Conservation (phyloP, 2,888 invertebrate genomes). For the Pseudococcus jackbeardsleyi region DNA sequence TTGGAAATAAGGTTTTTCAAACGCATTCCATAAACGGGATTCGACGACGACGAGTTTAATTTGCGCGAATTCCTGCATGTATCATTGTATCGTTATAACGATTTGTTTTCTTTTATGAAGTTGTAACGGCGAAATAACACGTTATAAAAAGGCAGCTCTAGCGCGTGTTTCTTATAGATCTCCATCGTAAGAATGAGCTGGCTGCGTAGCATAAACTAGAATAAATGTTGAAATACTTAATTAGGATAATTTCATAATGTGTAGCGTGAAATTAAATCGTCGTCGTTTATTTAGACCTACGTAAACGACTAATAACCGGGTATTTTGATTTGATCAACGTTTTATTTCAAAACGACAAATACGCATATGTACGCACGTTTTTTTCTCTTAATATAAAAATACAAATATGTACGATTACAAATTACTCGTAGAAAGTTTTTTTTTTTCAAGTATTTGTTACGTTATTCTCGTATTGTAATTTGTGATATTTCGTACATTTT, state of each 20-base stretch:
- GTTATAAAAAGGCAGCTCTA: constrained; percentile 15
- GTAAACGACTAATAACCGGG: constrained; percentile 15
- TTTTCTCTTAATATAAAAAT: background rate
- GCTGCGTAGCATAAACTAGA: constrained; percentile 31
- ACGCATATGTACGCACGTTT: background rate
- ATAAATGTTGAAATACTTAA: constrained; percentile 57
- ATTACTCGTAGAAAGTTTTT: constrained; percentile 1
- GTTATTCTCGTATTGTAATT: background rate
- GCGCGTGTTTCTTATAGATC: constrained; percentile 17
- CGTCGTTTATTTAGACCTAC: background rate
- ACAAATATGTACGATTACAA: background rate
- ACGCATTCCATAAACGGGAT: constrained; percentile 47
- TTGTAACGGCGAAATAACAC: constrained; percentile 37
- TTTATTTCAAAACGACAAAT: constrained; percentile 27
- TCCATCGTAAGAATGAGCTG: background rate
- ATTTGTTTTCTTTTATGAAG: constrained; percentile 52
- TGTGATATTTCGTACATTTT: background rate
- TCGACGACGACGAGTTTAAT: constrained; percentile 36
- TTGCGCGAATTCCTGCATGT: constrained; percentile 56
- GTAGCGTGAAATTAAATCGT: constrained; percentile 56
- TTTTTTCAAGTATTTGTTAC: background rate
- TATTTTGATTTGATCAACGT: constrained; percentile 42
- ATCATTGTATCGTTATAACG: constrained; percentile 51
- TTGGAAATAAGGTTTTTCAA: constrained; percentile 53
- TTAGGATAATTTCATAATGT: constrained; percentile 45